Base-by-base conservation (phyloP, 2,888 invertebrate genomes). In the Macroteleia sp. region DNA sequence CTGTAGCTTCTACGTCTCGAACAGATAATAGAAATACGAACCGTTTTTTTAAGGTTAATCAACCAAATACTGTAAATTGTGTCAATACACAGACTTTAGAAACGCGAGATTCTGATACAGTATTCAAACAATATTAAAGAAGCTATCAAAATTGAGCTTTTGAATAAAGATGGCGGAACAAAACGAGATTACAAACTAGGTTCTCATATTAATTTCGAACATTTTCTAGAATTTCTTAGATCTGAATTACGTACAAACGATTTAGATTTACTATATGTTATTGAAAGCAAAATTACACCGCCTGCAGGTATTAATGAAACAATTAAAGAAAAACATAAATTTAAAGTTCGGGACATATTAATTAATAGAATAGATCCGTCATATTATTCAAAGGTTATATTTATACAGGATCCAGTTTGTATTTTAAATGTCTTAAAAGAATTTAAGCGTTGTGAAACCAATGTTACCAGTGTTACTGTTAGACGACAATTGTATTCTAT, bases 401-500 rank as follows among this genome's bases (percentile, higher is more conserved):
- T 2, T 1, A 28, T 48, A 8, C 28, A 48, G 30, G 46, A 48
- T 10, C 46, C 46, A 10, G n/a, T 17, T 2, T 1, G 4, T 10
- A 48, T 32, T 4, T 17, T 48, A 17, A 14, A 32, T 1, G 3
- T 14, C 3, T n/a, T 44, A 1, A 44, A 46, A 44, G 22, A 44
- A 25, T 10, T 44, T 6, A 44, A 44, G 14, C 22, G 44, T 4
- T 30, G 48, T n/a, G 73, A 81, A 69, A 56, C 39, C 44, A 78
- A 77, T 34, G 54, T 71, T 19, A 77, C 79, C 1, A 76, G 76
- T 12, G 64, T 61, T 25, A 71, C 64, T 5, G 52, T 56, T 16
- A 25, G 34, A 41, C 3, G 46, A 30, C 48, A 39, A 20, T 8
- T 62, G 9, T 62, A 50, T 36, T 17, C 20, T 22, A 50, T 62